Percentiles rank a stretch among this genome's conserved stretches.
phyloP scores from a whole-genome alignment of 35 echinoderm and acorn worm species.

The Eucidaris tribuloides region DNA sequence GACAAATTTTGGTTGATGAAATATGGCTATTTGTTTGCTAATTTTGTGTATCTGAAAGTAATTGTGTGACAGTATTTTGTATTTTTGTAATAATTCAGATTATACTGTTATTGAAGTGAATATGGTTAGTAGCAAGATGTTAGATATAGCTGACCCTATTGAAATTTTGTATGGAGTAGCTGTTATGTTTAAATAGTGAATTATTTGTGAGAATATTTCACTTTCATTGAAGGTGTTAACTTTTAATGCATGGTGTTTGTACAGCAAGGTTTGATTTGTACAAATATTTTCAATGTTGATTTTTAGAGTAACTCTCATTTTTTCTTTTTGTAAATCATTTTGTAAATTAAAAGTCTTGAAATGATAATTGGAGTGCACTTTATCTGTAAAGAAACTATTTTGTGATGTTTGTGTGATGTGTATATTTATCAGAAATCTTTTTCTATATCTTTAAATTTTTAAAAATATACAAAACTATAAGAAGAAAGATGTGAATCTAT shows the following conservation, averaged over 20 bases:
- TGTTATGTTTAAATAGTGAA: constrained; percentile 5
- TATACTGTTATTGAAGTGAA: background rate
- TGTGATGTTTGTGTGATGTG: constrained; percentile 35
- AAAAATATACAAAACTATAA: too few species aligned
- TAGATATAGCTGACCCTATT: background rate
- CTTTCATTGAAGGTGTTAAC: constrained; percentile 3
- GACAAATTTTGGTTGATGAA: background rate
- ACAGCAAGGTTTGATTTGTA: too few species aligned
- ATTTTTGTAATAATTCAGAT: background rate
- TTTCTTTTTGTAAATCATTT: constrained; percentile 12
- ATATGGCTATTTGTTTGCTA: background rate
- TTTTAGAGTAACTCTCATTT: background rate
- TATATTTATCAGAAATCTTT: constrained; percentile 31
- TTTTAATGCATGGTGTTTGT: too few species aligned
- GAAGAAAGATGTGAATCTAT: too few species aligned
- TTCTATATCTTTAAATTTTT: constrained; percentile 21
- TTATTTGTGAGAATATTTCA: too few species aligned
- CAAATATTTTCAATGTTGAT: too few species aligned
- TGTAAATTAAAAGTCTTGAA: background rate
- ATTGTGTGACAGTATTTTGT: too few species aligned
- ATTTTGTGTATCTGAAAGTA: too few species aligned
- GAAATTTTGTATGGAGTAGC: constrained; percentile 13
- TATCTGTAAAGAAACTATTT: constrained; percentile 25
- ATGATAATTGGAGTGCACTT: constrained; percentile 6
- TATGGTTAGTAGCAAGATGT: background rate